phyloP scores from a whole-genome alignment of 2,888 invertebrate species.

The Hirtodrosophila alboralis region DNA sequence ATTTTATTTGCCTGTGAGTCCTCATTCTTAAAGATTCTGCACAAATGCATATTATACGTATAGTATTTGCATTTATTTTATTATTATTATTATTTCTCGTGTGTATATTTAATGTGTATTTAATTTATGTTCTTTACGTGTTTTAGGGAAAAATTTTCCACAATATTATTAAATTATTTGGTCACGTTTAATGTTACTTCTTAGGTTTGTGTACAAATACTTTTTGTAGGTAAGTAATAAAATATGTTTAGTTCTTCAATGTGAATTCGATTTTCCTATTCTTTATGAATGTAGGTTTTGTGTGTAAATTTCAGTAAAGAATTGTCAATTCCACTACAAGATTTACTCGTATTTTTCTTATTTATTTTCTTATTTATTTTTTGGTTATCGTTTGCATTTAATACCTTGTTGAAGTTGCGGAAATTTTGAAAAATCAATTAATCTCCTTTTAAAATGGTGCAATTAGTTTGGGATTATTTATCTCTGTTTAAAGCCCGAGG shows the following conservation, averaged over 20 bases:
- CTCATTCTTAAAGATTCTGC: not conserved
- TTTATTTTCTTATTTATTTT: slow-evolving; percentile 5
- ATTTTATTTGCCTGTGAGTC: not conserved
- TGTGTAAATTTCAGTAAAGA: slow-evolving; percentile 50
- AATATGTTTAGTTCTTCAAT: slow-evolving; percentile 66
- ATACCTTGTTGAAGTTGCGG: slow-evolving; percentile 31
- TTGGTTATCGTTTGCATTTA: slow-evolving; percentile 24
- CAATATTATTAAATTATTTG: slow-evolving; percentile 79
- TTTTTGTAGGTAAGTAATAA: slow-evolving; percentile 77
- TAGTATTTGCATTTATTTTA: slow-evolving; percentile 26
- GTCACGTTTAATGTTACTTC: slow-evolving; percentile 74
- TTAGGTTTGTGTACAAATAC: slow-evolving; percentile 75
- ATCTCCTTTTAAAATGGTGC: slow-evolving; percentile 33
- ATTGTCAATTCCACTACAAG: slow-evolving; percentile 69
- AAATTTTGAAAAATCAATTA: slow-evolving; percentile 18
- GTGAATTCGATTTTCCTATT: slow-evolving; percentile 43
- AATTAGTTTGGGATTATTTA: slow-evolving; percentile 28
- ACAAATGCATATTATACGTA: slow-evolving; percentile 7
- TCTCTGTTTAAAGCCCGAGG: slow-evolving; percentile 34
- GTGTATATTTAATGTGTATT: slow-evolving; percentile 67
- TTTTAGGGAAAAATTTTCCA: slow-evolving; percentile 57
- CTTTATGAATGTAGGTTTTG: slow-evolving; percentile 30
- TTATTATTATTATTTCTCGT: slow-evolving; percentile 45
- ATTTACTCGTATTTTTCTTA: slow-evolving; percentile 23
- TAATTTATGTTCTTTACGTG: slow-evolving; percentile 34